These are phyloP conservation scores for Laspeyria flexula DNA, from an alignment of 2,888 invertebrate species.

Conservation along the genomic window DNA sequence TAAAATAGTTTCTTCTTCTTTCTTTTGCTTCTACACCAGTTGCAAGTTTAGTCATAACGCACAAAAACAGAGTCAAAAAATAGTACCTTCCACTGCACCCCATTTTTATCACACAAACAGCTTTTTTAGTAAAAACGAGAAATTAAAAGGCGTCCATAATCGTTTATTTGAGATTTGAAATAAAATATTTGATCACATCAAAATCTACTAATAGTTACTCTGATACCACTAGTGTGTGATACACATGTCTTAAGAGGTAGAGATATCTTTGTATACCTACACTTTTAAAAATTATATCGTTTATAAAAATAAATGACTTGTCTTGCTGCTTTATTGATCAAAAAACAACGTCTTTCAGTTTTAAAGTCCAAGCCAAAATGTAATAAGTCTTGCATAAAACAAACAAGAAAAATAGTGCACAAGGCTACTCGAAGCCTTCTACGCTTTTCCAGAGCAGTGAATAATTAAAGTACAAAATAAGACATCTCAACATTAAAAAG, in stretches of 20 bases:
- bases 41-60: slow-evolving; percentile 80
- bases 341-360: not conserved
- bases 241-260: no score
- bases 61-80: slow-evolving; percentile 82
- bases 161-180: no score
- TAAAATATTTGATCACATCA: no score
- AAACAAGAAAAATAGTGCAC: slow-evolving; percentile 16
- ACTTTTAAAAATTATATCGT: not conserved
- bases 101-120: slow-evolving; percentile 73
- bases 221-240: no score
- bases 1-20: no score
- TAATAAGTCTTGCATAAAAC: slow-evolving; percentile 19
- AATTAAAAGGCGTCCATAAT: slow-evolving; percentile 58
- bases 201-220: no score
- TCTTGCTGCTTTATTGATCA: not conserved
- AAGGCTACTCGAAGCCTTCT: slow-evolving; percentile 15
- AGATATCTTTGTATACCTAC: no score
- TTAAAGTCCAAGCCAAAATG: slow-evolving; percentile 14
- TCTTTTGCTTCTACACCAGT: slow-evolving; percentile 85
- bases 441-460: slow-evolving; percentile 15
- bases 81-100: slow-evolving; percentile 83
- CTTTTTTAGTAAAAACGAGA: slow-evolving; percentile 48
- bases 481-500: slow-evolving; percentile 31
- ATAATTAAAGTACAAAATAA: slow-evolving; percentile 28
- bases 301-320: not conserved